Base-by-base conservation (phyloP, 2,797 vertebrate species). In the Chiroxiphia lanceolata region DNA sequence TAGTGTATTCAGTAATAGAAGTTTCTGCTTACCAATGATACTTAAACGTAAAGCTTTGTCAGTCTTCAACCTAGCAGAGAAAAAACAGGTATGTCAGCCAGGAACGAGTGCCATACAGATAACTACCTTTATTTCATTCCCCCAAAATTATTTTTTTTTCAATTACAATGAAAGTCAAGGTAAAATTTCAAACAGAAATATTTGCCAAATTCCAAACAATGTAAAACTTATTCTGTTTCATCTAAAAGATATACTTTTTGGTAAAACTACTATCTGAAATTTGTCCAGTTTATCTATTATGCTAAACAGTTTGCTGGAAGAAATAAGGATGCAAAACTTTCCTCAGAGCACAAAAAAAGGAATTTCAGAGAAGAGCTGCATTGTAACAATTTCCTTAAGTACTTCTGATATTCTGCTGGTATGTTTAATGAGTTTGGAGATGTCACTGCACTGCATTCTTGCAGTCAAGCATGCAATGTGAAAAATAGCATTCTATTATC, bases 21-120 rank as follows among this genome's bases (percentile, higher is more conserved):
- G 56, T 85, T 93, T 75, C 36, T 74, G 96, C 98, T 98, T 93
- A 99, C 99, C 98, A 25, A 97, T 97, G 95, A 97, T 90, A 94
- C 96, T 99, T 59, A 99, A 98, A 83, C 98, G 99, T 29, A 98
- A 95, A 20, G 99, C 99, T 95, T 99, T 99, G 91, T 99, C 99
- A 96, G 94, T 98, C 96, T 98, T 99, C 92, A 98, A 94, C 95
- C 99, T 86, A 92, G 74, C 61, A 97, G 48, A 93, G 56, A 89
- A 96, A 59, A 83, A 83, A 8, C 10, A 89, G 5, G 4, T 6
- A 21, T 3, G 33, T 97, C 94, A 97, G 63, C 61, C 77, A 94
- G 78, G 57, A 68, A 65, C 48, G 36, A 94, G 65, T 17, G 72
- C 25, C 12, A 44, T 8, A 54, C 3, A 65, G 78, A 65, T 31